A percentile compares a stretch with the other conserved stretches of the same genome.
phyloP scores from a whole-genome alignment of 2,888 invertebrate genomes.

The Phaonia tiefii region DNA sequence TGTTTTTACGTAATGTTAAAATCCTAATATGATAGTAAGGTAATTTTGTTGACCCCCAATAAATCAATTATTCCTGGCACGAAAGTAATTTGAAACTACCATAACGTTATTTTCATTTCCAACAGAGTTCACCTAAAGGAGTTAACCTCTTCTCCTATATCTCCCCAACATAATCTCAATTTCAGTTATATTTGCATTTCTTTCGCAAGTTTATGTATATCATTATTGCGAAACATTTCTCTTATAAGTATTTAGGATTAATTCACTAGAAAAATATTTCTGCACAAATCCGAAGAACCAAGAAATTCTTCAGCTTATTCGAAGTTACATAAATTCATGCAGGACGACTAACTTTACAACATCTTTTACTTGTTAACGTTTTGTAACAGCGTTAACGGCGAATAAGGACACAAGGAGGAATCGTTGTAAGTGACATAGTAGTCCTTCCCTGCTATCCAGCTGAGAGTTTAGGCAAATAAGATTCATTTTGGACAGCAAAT shows the following conservation, averaged over 20 bases:
- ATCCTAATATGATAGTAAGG: no score
- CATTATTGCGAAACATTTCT: constrained; percentile 1
- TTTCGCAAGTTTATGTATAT: neutral
- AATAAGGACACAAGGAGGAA: neutral
- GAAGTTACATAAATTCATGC: constrained; percentile 24
- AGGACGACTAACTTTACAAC: constrained; percentile 26
- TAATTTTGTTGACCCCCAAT: no score
- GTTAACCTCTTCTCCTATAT: no score
- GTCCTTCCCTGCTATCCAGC: constrained; percentile 35
- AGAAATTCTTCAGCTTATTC: neutral
- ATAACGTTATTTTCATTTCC: no score
- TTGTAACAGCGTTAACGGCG: neutral
- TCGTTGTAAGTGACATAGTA: neutral
- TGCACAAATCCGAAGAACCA: neutral
- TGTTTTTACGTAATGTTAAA: no score
- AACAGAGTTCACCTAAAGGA: no score
- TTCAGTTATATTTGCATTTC: neutral
- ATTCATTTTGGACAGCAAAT: constrained; percentile 48
- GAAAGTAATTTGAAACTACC: no score
- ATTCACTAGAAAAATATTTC: constrained; percentile 29
- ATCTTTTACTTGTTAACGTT: constrained; percentile 28
- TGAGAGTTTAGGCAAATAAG: constrained; percentile 46
- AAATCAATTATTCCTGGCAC: no score
- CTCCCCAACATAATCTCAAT: no score
- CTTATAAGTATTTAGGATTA: neutral